Base-by-base conservation (phyloP, 2,888 invertebrate species). In the Saturnia pavonia region DNA sequence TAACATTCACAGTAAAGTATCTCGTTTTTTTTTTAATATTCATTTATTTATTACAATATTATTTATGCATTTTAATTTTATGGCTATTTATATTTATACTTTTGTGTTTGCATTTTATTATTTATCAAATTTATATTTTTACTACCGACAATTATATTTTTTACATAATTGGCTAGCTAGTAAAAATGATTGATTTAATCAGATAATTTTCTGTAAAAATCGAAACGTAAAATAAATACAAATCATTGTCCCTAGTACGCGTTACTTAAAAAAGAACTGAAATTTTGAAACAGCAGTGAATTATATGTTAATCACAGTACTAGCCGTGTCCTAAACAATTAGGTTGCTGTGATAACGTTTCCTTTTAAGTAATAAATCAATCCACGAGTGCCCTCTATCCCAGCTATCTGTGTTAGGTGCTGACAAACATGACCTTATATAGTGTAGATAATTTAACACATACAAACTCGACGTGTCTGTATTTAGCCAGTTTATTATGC, bases 271-370 rank as follows among this genome's bases (percentile, higher is more conserved):
- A 60, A 14, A 14, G 57, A 60, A 60, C 8, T 54, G 22, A 27
- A 60, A 9, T 1, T 27, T 6, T 14, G 9, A 60, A 27, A 27
- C 14, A 6, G 25, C 27, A 60, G 3, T 12, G 57, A 60, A 60
- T 0, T 60, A 12, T 22, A 54, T 14, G 27, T 60, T 60, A 60
- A 60, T 60, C 54, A 27, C 51, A 54, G 2, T 42, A 70, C 70
- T 42, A 60, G 27, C 12, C 3, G 27, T 60, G 8, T 70, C 73
- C 71, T 72, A 75, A 78, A 81, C 80, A 84, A 84, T 83, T 81
- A 80, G 84, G 83, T 82, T 82, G 76, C 48, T 60, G 67, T 83
- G 86, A 86, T 86, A 88, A 86, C 78, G 77, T 80, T 79, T 82
- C 82, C 80, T 76, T 81, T 84, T 81, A 80, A 78, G 82, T 78